Evolutionary conservation across 2,888 invertebrate species (phyloP).

Genomic region (Morpho achilles): DNA sequence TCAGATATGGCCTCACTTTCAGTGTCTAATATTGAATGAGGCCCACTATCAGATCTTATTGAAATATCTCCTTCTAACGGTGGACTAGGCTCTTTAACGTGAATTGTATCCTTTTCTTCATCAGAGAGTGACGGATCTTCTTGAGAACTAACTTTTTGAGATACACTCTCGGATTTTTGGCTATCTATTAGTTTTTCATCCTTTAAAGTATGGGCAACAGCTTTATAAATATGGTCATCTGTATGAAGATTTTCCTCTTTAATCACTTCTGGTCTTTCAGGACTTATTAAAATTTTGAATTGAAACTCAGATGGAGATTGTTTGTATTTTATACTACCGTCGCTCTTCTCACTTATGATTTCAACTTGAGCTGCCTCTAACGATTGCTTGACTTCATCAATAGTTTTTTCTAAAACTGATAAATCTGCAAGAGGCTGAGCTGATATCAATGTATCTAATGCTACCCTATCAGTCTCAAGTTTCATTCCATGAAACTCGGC

Average conservation of each 20-base stretch:
- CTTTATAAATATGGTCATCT: conserved; percentile 56
- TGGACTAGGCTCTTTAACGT: conserved; percentile 63
- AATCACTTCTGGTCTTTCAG: conserved; percentile 77
- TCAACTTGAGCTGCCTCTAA: conserved; percentile 84
- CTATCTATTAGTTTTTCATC: conserved; percentile 47
- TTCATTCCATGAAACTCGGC: conserved; percentile 79
- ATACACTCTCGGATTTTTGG: conserved; percentile 63
- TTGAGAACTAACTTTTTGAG: conserved; percentile 56
- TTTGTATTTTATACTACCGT: conserved; percentile 83
- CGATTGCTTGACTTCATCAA: conserved; percentile 85
- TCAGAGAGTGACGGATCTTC: conserved; percentile 55
- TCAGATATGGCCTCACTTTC: conserved; percentile 70
- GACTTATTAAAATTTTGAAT: conserved; percentile 80
- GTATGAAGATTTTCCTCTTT: conserved; percentile 77
- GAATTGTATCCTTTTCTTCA: conserved; percentile 71
- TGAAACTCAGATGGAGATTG: conserved; percentile 87
- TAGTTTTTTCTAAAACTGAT: conserved; percentile 82
- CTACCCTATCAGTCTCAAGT: conserved; percentile 73
- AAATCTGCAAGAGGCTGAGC: conserved; percentile 73
- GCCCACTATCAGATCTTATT: conserved; percentile 70
- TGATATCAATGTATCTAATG: conserved; percentile 72
- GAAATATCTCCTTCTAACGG: conserved; percentile 67
- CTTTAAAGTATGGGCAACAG: conserved; percentile 36
- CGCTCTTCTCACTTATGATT: conserved; percentile 81
- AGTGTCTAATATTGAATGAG: conserved; percentile 73